Evolutionary conservation across 2,113 vertebrate species (phyloP).

Genomic region (Mastomys coucha): DNA sequence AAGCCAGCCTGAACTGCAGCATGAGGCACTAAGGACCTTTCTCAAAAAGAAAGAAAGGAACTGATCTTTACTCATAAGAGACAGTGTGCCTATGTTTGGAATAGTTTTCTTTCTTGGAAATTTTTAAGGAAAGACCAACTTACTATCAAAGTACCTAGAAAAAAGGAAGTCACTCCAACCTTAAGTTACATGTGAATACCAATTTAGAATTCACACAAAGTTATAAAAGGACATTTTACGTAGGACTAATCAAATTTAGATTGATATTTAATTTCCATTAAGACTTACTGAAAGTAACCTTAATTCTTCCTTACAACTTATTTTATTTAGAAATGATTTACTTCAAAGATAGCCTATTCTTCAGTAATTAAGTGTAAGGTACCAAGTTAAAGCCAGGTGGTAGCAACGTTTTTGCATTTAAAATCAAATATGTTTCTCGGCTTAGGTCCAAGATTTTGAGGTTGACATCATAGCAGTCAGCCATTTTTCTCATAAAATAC

Average conservation of each 20-base stretch:
- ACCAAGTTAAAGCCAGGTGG: background rate
- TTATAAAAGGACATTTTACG: conserved; percentile 35
- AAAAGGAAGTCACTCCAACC: background rate
- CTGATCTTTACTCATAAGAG: conserved; percentile 13
- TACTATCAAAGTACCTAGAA: background rate
- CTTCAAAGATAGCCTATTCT: background rate
- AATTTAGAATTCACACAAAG: conserved; percentile 4
- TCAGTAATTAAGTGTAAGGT: conserved; percentile 34
- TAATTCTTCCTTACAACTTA: conserved; percentile 13
- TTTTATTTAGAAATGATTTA: conserved; percentile 26
- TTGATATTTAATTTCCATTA: conserved; percentile 33
- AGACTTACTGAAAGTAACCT: conserved; percentile 23
- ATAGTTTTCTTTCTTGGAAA: conserved; percentile 24
- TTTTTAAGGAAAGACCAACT: background rate
- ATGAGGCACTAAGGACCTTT: background rate
- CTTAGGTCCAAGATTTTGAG: background rate
- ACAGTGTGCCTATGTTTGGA: background rate
- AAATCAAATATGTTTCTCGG: background rate
- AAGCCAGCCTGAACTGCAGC: background rate
- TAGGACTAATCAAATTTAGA: background rate
- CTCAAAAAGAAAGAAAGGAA: background rate
- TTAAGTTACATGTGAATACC: background rate
- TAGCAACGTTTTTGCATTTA: conserved; percentile 38
- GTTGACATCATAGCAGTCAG: background rate
- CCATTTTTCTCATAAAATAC: background rate